Conservation (phyloP, 2,797 vertebrate species). For the Acanthurus leucopareius region DNA sequence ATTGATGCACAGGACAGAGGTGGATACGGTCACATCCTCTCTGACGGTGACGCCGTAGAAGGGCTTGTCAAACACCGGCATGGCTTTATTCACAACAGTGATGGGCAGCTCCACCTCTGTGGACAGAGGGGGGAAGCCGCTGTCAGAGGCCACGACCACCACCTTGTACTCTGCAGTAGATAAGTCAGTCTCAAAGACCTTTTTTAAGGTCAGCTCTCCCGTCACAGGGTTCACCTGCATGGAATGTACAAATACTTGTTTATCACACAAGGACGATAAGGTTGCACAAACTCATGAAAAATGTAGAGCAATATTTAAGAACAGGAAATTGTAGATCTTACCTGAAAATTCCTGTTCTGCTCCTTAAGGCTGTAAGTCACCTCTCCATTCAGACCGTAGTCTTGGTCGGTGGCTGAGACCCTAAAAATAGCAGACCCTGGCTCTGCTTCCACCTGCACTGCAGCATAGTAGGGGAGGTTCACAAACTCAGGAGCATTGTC, state of each 20-base stretch:
- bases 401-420: conserved; percentile 92
- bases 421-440: conserved; percentile 88
- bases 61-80: conserved; percentile 96
- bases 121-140: conserved; percentile 89
- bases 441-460: conserved; percentile 91
- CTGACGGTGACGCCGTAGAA: conserved; percentile 94
- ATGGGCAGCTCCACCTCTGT: conserved; percentile 90
- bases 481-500: conserved; percentile 96
- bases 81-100: conserved; percentile 94
- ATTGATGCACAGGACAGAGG: conserved; percentile 91
- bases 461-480: conserved; percentile 95
- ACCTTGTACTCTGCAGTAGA: conserved; percentile 92
- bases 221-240: conserved; percentile 82
- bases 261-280: background rate
- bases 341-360: conserved; percentile 91
- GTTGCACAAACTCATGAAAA: background rate
- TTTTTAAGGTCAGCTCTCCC: conserved; percentile 92
- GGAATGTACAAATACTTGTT: conserved; percentile 9
- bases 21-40: conserved; percentile 90
- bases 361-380: conserved; percentile 92
- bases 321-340: conserved; percentile 57
- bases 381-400: conserved; percentile 89
- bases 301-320: background rate
- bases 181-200: conserved; percentile 88
- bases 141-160: conserved; percentile 90